Evolutionary conservation across 2,888 invertebrate genomes (phyloP).

Genomic region (Galeopsomyia nigrocyanea): DNA sequence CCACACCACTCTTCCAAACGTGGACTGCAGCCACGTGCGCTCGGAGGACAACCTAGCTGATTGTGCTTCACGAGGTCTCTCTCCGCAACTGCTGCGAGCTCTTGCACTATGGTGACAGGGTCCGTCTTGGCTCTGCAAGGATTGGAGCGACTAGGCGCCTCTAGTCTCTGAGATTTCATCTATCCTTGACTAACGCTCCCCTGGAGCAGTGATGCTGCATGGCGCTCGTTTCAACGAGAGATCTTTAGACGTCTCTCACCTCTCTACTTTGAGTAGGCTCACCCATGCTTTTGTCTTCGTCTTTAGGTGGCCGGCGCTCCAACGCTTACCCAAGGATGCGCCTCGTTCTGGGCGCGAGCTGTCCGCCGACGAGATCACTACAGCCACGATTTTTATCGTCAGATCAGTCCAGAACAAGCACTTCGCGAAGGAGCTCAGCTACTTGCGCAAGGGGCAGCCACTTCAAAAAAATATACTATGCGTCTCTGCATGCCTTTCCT

Average conservation of each 20-base stretch:
- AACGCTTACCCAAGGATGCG: too few species aligned
- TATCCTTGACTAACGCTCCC: not conserved
- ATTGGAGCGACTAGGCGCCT: not conserved
- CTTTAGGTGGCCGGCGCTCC: not conserved
- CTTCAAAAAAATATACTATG: not conserved
- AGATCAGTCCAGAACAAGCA: not conserved
- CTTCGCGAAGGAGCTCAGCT: not conserved
- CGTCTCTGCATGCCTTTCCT: not conserved
- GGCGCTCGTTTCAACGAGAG: not conserved
- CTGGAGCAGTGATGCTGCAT: not conserved
- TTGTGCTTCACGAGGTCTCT: not conserved
- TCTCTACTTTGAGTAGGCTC: not conserved
- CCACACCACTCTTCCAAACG: not conserved
- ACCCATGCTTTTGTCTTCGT: too few species aligned
- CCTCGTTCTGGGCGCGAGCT: too few species aligned
- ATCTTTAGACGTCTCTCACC: not conserved
- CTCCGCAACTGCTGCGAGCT: not conserved
- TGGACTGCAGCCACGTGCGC: not conserved
- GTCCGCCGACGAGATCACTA: too few species aligned
- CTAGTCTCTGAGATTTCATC: too few species aligned
- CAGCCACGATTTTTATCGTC: too few species aligned
- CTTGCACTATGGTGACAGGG: not conserved
- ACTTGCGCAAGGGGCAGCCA: not conserved
- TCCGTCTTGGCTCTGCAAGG: not conserved
- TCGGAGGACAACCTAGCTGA: conserved; percentile 9